A percentile compares a stretch with the other conserved stretches of the same genome.
phyloP scores from a whole-genome alignment of 1,140 invertebrate genomes.

The Nebria ingens region DNA sequence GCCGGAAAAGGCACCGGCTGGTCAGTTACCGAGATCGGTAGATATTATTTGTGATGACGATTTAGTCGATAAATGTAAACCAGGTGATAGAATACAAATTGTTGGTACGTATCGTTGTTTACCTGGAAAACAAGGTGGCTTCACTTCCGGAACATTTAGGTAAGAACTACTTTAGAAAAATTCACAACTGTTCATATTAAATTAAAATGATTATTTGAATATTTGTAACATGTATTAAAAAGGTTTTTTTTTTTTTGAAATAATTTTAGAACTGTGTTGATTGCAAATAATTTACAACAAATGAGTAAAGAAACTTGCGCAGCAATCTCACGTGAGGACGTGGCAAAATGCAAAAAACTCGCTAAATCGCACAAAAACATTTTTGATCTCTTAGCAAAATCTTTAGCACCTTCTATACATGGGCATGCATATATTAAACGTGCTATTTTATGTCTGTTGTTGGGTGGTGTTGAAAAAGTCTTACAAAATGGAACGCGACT shows the following conservation, averaged over 20 bases:
- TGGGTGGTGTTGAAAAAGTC: constrained; percentile 94
- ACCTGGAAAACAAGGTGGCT: constrained; percentile 87
- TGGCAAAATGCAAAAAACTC: constrained; percentile 82
- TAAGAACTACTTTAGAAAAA: constrained; percentile 29
- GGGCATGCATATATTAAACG: constrained; percentile 96
- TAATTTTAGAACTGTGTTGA: constrained; percentile 71
- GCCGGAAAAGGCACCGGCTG: constrained; percentile 96
- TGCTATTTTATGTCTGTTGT: constrained; percentile 87
- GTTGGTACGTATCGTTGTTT: constrained; percentile 91
- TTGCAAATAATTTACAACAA: constrained; percentile 86
- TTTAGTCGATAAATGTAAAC: constrained; percentile 91
- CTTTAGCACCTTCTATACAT: constrained; percentile 95
- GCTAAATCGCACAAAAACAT: constrained; percentile 66
- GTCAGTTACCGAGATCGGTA: constrained; percentile 87
- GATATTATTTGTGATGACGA: constrained; percentile 96
- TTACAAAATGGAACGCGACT: constrained; percentile 92
- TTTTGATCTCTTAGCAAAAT: constrained; percentile 84
- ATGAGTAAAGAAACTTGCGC: constrained; percentile 81
- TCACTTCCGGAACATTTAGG: constrained; percentile 89
- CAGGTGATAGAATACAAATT: constrained; percentile 92
- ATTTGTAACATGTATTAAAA: constrained; percentile 8
- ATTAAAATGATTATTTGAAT: not conserved
- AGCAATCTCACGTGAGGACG: constrained; percentile 79
- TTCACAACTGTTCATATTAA: not conserved
- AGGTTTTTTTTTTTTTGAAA: constrained; percentile 19